Conservation (phyloP, 2,888 invertebrate species). For the Parnassius apollo region DNA sequence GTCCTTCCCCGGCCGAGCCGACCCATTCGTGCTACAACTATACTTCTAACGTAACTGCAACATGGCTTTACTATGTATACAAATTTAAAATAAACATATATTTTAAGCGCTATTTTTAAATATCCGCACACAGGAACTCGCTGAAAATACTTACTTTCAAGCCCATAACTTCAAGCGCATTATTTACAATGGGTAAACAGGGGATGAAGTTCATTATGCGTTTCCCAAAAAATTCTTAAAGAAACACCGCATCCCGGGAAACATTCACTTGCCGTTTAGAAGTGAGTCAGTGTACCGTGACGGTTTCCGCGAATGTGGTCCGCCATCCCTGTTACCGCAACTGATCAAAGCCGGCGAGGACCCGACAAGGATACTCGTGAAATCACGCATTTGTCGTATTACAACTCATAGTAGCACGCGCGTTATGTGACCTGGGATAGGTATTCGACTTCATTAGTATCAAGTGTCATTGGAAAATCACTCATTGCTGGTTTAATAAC, state of each 20-base stretch:
- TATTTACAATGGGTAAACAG: conserved; percentile 6
- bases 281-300: conserved; percentile 75
- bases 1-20: no score
- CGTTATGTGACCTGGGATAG: conserved; percentile 1
- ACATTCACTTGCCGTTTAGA: conserved; percentile 60
- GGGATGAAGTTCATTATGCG: conserved; percentile 16
- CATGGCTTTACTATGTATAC: no score
- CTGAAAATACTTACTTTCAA: no score
- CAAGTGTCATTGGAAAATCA: conserved; percentile 5
- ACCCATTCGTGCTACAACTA: no score
- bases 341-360: conserved; percentile 66
- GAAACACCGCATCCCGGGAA: conserved; percentile 50
- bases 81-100: no score
- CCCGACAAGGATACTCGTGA: conserved; percentile 47
- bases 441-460: conserved; percentile 6
- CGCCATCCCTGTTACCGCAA: conserved; percentile 53
- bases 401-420: conserved; percentile 5
- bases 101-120: no score
- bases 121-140: no score
- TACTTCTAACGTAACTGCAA: no score
- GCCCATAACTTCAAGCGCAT: conserved; percentile 4
- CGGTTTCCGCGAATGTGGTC: conserved; percentile 71
- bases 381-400: conserved; percentile 34
- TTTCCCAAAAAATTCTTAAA: conserved; percentile 41
- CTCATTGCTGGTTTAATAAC: background rate